These are phyloP conservation scores for Drosophila mimica DNA, from an alignment of 2,888 invertebrate genomes.

Conservation along the genomic window DNA sequence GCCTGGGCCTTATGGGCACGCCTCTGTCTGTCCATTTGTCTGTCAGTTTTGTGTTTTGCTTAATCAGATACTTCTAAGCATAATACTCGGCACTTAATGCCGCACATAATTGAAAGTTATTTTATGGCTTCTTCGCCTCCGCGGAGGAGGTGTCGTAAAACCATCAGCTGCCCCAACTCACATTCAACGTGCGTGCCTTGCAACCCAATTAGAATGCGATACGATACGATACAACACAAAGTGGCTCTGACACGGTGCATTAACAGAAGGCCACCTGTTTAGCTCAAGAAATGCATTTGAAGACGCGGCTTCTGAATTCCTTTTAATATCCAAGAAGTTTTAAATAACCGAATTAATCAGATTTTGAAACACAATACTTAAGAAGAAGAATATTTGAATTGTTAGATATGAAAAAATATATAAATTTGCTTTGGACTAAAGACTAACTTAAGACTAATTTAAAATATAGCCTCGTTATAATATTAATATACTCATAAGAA, in stretches of 20 bases:
- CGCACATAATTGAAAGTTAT: conserved; percentile 77
- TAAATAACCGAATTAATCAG: background rate
- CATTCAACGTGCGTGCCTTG: conserved; percentile 64
- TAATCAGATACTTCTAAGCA: conserved; percentile 51
- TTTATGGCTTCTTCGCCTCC: conserved; percentile 66
- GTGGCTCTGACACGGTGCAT: conserved; percentile 26
- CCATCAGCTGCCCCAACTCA: conserved; percentile 40
- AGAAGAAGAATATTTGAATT: background rate
- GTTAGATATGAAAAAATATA: background rate
- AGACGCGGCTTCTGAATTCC: conserved; percentile 21
- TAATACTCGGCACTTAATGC: conserved; percentile 46
- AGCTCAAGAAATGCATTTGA: conserved; percentile 54
- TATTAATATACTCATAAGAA: background rate
- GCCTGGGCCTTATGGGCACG: conserved; percentile 59
- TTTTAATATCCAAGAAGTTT: background rate
- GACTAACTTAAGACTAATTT: background rate
- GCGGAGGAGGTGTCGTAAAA: conserved; percentile 49
- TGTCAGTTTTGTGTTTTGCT: conserved; percentile 11
- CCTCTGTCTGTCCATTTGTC: conserved; percentile 10
- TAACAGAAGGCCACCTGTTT: conserved; percentile 27
- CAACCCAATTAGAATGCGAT: conserved; percentile 62
- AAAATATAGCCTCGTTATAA: background rate
- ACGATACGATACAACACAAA: conserved; percentile 26
- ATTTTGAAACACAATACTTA: background rate
- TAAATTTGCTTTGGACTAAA: background rate